Conservation (phyloP, 2,113 vertebrate species). For the Pogonocichla stellata region DNA sequence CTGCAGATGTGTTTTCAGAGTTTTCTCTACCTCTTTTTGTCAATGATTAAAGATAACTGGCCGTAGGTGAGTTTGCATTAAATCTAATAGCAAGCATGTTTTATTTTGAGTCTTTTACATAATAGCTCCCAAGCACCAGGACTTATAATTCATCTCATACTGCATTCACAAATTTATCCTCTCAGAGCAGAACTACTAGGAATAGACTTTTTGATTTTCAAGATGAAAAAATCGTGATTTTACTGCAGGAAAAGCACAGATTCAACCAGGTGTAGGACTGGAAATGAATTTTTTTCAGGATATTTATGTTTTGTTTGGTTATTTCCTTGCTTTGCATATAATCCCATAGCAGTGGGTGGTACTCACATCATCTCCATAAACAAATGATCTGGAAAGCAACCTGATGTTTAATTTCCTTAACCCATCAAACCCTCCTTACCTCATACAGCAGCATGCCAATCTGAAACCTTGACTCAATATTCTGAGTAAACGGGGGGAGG, state of each 20-base stretch:
- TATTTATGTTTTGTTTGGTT: conserved; percentile 1
- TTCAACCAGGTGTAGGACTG: not conserved
- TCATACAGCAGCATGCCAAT: not conserved
- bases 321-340: conserved; percentile 35
- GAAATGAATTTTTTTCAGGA: not conserved
- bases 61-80: not conserved
- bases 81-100: not conserved
- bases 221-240: not conserved
- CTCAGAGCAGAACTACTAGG: not conserved
- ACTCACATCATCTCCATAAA: conserved; percentile 34
- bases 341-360: not conserved
- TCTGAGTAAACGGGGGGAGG: not conserved
- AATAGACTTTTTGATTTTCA: not conserved
- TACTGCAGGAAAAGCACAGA: not conserved
- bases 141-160: not conserved
- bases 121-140: not conserved
- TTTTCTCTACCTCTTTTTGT: not conserved
- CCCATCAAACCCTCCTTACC: not conserved
- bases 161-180: not conserved
- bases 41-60: not conserved
- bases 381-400: conserved; percentile 48
- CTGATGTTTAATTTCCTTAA: conserved; percentile 23
- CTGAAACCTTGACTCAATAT: conserved; percentile 35
- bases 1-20: not conserved
- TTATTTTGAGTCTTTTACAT: not conserved